Evolutionary conservation across 1,140 invertebrate species (phyloP).

Genomic region (Maniola jurtina): DNA sequence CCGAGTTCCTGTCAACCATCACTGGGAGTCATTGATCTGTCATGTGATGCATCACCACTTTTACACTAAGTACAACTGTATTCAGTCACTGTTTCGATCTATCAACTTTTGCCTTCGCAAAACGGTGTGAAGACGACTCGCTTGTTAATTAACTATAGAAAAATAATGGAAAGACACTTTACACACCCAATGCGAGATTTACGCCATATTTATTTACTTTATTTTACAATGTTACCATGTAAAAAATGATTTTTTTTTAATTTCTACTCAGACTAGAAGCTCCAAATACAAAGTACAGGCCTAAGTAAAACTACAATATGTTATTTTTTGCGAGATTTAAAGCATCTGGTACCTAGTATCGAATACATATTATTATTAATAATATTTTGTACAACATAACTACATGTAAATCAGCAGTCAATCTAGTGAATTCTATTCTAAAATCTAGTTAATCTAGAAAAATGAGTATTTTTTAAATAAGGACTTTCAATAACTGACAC

Average conservation of each 20-base stretch:
- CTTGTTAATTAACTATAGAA: not conserved
- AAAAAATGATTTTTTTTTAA: not conserved
- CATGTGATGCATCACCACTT: constrained; percentile 44
- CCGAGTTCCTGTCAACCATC: constrained; percentile 43
- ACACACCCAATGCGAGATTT: constrained; percentile 49
- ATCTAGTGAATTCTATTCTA: too few relatives aligned
- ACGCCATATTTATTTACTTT: constrained; percentile 76
- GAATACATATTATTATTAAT: too few relatives aligned
- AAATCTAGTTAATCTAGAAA: too few relatives aligned
- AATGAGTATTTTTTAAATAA: too few relatives aligned
- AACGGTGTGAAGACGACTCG: not conserved
- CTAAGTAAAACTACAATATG: too few relatives aligned
- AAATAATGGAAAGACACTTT: constrained; percentile 25
- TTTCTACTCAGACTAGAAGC: too few relatives aligned
- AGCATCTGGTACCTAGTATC: too few relatives aligned
- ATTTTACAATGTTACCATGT: constrained; percentile 44
- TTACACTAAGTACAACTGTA: constrained; percentile 14
- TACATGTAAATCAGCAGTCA: too few relatives aligned
- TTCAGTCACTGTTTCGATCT: not conserved
- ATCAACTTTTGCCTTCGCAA: not conserved
- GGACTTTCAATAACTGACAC: too few relatives aligned
- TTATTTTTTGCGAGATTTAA: too few relatives aligned
- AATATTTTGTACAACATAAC: too few relatives aligned
- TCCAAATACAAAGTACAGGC: too few relatives aligned
- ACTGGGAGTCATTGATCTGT: constrained; percentile 61